Percentiles rank a stretch among this genome's conserved stretches.
These are phyloP conservation scores for Physocephala rufipes DNA, from an alignment of 2,888 invertebrate genomes.

Conservation along the genomic window DNA sequence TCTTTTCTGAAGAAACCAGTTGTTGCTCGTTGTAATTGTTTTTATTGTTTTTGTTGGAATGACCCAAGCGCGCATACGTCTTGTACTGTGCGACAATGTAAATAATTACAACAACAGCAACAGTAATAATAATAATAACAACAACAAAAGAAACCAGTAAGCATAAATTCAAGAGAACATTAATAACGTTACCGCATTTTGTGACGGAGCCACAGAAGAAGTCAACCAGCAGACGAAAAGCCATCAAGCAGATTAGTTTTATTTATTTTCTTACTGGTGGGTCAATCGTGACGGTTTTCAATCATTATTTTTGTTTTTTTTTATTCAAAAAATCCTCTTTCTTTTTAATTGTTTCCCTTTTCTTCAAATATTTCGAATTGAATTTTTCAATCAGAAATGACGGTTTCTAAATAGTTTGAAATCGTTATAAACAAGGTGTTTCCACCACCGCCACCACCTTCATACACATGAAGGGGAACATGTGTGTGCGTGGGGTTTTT, in stretches of 20 bases:
- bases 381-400: neutral
- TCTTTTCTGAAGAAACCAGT: neutral
- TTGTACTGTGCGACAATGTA: slow-evolving; percentile 1
- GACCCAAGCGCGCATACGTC: slow-evolving; percentile 15
- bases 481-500: no score
- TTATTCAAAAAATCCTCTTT: neutral
- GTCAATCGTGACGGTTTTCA: no score
- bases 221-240: neutral
- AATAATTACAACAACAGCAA: neutral
- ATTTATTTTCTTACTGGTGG: neutral
- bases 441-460: no score
- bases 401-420: neutral
- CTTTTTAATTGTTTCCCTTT: neutral
- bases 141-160: neutral
- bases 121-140: neutral
- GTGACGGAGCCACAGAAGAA: no score
- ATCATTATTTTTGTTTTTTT: neutral
- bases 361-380: neutral
- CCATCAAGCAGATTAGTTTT: neutral
- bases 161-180: no score
- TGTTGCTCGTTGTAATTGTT: neutral
- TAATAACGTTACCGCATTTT: no score
- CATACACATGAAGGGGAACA: no score
- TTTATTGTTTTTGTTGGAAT: slow-evolving; percentile 8
- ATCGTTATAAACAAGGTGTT: no score